Percentiles rank a stretch among this genome's conserved stretches.
Conservation (phyloP, 2,888 invertebrate species). For the Pterostichus niger region DNA sequence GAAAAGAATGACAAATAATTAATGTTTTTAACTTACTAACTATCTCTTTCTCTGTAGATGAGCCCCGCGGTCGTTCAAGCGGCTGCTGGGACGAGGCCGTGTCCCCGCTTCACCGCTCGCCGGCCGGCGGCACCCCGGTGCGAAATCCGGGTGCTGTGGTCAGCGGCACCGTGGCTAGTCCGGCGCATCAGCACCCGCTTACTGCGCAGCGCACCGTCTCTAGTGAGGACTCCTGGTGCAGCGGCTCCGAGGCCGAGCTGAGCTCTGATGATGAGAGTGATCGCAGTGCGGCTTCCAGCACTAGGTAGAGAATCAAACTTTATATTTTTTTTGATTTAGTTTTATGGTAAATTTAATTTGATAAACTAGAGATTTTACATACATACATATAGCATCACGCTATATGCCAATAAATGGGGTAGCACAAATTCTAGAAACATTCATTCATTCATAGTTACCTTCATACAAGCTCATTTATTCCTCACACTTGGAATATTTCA, state of each 20-base stretch:
- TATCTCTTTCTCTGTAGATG: slow-evolving; percentile 81
- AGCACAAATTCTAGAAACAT: too few species aligned
- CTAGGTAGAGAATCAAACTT: slow-evolving; percentile 75
- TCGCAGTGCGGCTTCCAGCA: slow-evolving; percentile 77
- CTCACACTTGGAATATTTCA: too few species aligned
- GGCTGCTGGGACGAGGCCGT: slow-evolving; percentile 89
- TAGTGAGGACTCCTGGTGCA: slow-evolving; percentile 84
- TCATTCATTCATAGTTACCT: too few species aligned
- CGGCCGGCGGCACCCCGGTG: slow-evolving; percentile 68
- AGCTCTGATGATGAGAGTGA: slow-evolving; percentile 84
- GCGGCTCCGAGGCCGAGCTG: slow-evolving; percentile 82
- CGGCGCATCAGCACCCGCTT: slow-evolving; percentile 69
- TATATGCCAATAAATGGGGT: too few species aligned
- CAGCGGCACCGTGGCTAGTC: slow-evolving; percentile 17
- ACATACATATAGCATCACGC: too few species aligned
- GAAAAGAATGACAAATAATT: too few species aligned
- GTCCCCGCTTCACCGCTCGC: slow-evolving; percentile 75
- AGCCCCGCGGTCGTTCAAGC: slow-evolving; percentile 86
- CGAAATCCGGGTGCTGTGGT: background rate
- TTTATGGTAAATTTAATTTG: too few species aligned
- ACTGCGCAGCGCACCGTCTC: slow-evolving; percentile 75
- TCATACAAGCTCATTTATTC: too few species aligned
- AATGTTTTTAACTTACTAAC: too few species aligned
- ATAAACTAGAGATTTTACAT: too few species aligned
- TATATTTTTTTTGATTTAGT: too few species aligned